Percentiles rank a stretch among this genome's conserved stretches.
phyloP scores from a whole-genome alignment of 2,113 vertebrate genomes.

The Nannobrachium achirus region DNA sequence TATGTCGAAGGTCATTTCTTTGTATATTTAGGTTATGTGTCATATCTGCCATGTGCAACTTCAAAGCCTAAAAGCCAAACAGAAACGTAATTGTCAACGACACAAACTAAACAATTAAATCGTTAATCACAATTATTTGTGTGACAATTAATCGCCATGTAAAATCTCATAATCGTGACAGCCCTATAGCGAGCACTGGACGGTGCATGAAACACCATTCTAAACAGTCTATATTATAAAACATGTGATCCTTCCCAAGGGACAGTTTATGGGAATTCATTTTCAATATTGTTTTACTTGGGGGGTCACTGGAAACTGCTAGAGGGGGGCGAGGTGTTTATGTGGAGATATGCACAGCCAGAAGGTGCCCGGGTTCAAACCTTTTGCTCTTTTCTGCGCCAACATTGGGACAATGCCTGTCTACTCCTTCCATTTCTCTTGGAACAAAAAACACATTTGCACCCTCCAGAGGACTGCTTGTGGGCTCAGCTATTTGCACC shows the following conservation, averaged over 20 bases:
- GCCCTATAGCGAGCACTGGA: neutral
- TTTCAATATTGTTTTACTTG: conserved; percentile 28
- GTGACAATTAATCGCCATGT: too few relatives aligned
- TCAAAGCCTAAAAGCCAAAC: too few relatives aligned
- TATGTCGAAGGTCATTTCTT: too few relatives aligned
- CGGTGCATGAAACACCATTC: conserved; percentile 15
- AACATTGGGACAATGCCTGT: conserved; percentile 11
- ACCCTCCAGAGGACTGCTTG: neutral
- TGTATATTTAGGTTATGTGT: too few relatives aligned
- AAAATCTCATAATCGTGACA: too few relatives aligned
- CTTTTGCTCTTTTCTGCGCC: conserved; percentile 15
- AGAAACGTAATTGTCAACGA: too few relatives aligned
- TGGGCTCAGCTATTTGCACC: conserved; percentile 28
- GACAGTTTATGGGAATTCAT: conserved; percentile 26
- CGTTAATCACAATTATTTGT: too few relatives aligned
- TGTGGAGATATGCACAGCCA: conserved; percentile 4
- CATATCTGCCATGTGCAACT: too few relatives aligned
- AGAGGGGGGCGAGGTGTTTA: conserved; percentile 37
- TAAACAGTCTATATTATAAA: conserved; percentile 45
- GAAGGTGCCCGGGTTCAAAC: conserved; percentile 12
- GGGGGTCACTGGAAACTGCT: conserved; percentile 36
- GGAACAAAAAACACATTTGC: conserved; percentile 41
- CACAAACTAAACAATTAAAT: too few relatives aligned
- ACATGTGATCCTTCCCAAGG: conserved; percentile 12
- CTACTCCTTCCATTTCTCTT: conserved; percentile 16